phyloP scores from a whole-genome alignment of 2,797 vertebrate species.

The Fringilla coelebs region DNA sequence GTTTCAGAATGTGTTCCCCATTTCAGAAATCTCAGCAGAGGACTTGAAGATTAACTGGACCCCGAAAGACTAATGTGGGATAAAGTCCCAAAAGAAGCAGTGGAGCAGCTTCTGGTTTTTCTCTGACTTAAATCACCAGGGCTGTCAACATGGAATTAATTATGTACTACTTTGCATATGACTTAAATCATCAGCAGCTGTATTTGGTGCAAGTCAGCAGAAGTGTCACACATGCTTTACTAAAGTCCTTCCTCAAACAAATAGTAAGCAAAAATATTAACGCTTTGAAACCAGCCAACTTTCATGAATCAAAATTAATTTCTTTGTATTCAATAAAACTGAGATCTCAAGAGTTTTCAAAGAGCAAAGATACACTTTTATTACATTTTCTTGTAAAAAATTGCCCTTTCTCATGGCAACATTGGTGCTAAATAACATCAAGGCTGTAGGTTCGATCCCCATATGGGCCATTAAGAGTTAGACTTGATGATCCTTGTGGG shows the following conservation, averaged over 20 bases:
- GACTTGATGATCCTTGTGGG: not conserved
- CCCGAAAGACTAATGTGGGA: not conserved
- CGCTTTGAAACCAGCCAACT: not conserved
- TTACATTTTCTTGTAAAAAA: not conserved
- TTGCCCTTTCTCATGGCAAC: not conserved
- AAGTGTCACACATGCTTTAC: not conserved
- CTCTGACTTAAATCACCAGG: not conserved
- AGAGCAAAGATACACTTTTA: not conserved
- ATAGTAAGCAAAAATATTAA: accelerated
- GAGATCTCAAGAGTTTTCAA: not conserved
- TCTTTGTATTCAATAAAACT: not conserved
- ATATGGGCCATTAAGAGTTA: too few relatives aligned
- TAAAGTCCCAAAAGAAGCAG: not conserved
- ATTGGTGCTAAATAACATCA: not conserved
- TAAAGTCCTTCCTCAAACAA: not conserved
- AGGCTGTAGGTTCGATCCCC: accelerated
- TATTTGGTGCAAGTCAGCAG: not conserved
- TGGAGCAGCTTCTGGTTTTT: not conserved
- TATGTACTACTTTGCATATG: not conserved
- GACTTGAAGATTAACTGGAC: not conserved
- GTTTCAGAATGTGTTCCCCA: not conserved
- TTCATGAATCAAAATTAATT: not conserved
- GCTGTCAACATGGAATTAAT: not conserved
- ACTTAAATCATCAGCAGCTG: not conserved
- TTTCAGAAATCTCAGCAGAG: not conserved